These are phyloP conservation scores for Falcunculus frontatus DNA, from an alignment of 2,113 vertebrate genomes.

Conservation along the genomic window DNA sequence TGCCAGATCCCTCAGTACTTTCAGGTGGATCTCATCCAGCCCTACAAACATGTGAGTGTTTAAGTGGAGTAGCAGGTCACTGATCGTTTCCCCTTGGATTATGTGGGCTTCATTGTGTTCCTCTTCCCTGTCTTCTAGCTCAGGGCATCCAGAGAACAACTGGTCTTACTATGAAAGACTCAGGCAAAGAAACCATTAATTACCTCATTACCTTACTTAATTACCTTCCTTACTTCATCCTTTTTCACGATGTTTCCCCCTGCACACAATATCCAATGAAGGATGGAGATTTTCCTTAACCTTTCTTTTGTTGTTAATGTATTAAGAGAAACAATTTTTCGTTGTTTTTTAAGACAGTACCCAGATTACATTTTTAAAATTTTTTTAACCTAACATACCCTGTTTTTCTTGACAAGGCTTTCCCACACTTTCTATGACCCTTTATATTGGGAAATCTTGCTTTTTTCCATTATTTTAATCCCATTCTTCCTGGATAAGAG, in stretches of 20 bases:
- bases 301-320: background rate
- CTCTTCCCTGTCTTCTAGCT: background rate
- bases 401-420: background rate
- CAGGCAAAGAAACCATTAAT: background rate
- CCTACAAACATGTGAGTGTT: background rate
- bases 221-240: background rate
- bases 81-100: background rate
- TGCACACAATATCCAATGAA: background rate
- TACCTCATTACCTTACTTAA: background rate
- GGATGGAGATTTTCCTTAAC: background rate
- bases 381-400: background rate
- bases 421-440: background rate
- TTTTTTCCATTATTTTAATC: background rate
- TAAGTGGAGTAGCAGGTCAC: background rate
- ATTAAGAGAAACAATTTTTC: background rate
- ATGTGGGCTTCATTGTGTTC: background rate
- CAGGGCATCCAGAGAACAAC: background rate
- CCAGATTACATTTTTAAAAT: background rate
- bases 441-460: background rate
- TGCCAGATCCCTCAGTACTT: background rate
- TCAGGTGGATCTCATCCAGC: background rate
- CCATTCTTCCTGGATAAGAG: background rate
- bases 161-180: background rate
- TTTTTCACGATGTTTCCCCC: background rate
- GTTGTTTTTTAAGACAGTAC: background rate